Conservation (phyloP, 2,797 vertebrate genomes). For the Acanthurus lineatus region DNA sequence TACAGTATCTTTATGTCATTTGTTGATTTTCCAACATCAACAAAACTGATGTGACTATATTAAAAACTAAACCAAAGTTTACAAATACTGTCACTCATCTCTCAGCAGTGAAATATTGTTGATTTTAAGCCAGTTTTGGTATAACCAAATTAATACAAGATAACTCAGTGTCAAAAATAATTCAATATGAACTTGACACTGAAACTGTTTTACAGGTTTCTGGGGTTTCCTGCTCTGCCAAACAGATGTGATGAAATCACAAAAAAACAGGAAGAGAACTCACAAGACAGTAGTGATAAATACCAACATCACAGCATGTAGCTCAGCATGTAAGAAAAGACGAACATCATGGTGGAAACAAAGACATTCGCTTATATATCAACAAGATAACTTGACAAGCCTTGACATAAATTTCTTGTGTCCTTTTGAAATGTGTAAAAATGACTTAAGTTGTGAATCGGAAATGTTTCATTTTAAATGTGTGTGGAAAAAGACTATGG, state of each 20-base stretch:
- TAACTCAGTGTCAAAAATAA: neutral
- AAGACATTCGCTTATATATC: neutral
- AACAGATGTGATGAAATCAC: neutral
- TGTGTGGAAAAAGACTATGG: neutral
- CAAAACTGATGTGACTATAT: neutral
- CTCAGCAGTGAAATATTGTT: neutral
- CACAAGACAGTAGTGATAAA: neutral
- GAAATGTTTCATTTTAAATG: neutral
- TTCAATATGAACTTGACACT: neutral
- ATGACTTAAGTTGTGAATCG: neutral
- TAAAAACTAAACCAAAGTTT: neutral
- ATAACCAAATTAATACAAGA: neutral
- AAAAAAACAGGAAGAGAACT: conserved; percentile 28
- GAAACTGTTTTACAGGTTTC: conserved; percentile 9
- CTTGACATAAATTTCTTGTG: too few species aligned
- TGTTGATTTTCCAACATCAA: too few species aligned
- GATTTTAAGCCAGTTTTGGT: neutral
- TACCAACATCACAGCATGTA: neutral
- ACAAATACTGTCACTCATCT: rapidly evolving
- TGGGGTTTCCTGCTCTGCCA: conserved; percentile 25
- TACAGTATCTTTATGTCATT: too few species aligned
- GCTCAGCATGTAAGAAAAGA: neutral
- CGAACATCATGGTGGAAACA: neutral
- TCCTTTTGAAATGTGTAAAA: too few species aligned
- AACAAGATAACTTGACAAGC: too few species aligned